phyloP scores from a whole-genome alignment of 2,113 vertebrate genomes.

The Syngnathus floridae region DNA sequence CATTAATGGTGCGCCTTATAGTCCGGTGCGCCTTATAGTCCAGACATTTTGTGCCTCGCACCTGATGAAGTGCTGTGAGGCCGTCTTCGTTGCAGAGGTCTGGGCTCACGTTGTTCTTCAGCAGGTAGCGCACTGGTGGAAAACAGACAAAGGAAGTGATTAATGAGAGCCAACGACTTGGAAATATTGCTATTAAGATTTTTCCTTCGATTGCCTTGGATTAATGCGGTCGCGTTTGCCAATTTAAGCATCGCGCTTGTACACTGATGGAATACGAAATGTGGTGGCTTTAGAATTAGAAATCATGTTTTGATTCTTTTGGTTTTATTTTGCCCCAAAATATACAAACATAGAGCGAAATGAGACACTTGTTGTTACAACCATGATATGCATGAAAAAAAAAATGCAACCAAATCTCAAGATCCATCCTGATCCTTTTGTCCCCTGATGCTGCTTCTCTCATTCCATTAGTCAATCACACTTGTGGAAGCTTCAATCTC shows the following conservation, averaged over 20 bases:
- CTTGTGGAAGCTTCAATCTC: constrained; percentile 23
- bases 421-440: constrained; percentile 15
- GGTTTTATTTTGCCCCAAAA: background rate
- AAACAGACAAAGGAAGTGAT: constrained; percentile 26
- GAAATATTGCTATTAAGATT: background rate
- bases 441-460: constrained; percentile 18
- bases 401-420: background rate
- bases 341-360: background rate
- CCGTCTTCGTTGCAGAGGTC: constrained; percentile 96
- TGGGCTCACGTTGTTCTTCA: constrained; percentile 89
- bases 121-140: constrained; percentile 84
- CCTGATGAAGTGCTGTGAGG: constrained; percentile 94
- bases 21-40: too few relatives aligned
- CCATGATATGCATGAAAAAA: background rate
- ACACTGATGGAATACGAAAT: background rate
- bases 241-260: background rate
- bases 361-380: background rate
- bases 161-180: background rate
- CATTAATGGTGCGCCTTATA: too few relatives aligned
- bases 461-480: constrained; percentile 31
- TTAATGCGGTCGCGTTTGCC: background rate
- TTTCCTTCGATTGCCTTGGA: background rate
- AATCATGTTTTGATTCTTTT: background rate
- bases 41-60: constrained; percentile 42
- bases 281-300: background rate